Evolutionary conservation across 2,113 vertebrate species (phyloP), one percentile per base, ranked within the genome.

Genomic region (Circaetus gallicus): DNA sequence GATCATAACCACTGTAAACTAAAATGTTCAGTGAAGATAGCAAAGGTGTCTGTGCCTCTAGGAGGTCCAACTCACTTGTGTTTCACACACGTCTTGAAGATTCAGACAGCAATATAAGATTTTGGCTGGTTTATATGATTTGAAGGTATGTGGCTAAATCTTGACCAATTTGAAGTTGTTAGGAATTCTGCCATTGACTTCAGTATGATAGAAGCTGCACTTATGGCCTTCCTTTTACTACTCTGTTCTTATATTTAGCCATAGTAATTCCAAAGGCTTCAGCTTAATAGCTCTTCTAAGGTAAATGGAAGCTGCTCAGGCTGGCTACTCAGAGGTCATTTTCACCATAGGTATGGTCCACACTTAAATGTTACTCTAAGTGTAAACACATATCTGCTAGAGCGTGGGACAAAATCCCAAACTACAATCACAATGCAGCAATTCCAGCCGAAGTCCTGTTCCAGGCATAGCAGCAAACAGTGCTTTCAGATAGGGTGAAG

Each of bases 21-120:
- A 0, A 22, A 29, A 18, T 0, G n/a, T 22, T n/a, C 2, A 3
- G 8, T 43, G 63, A 9, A 28, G 70, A 8, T 2, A 16, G 69
- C 70, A 56, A 7, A 32, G 22, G 32, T 8, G 20, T 6, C 43
- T 31, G 34, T 19, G 49, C 49, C 36, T 3, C 77, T 34, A 1
- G 28, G 42, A 40, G 29, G 19, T 32, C 70, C 38, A 3, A 1
- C 69, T 36, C 16, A 1, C 29, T 17, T 13, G 32, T 3, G 28
- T 24, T 49, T 24, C 11, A 3, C 7, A 1, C 17, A 7, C 3
- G 10, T 12, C 25, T 25, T 18, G 47, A 13, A 28, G 31, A 0
- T 21, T 21, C 40, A 32, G n/a, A 2, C 31, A 17, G 56, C 42
- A 7, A 1, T 20, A 0, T 1, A 6, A 38, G 47, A 8, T 62